Evolutionary conservation across 2,888 invertebrate genomes (phyloP).

Genomic region (Malthinus seriepunctatus): DNA sequence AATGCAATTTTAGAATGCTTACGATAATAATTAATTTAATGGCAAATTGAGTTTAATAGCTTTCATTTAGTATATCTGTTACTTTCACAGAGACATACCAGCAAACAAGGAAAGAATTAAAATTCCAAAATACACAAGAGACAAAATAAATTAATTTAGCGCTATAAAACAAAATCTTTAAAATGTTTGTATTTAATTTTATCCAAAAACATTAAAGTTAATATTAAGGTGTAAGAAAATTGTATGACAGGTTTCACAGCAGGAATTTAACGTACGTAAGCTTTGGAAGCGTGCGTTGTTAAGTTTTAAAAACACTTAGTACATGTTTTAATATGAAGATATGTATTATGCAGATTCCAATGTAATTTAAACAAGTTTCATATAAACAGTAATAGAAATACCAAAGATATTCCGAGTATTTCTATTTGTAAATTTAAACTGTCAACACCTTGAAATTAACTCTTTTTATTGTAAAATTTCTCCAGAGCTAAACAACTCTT

Average conservation of each 20-base stretch:
- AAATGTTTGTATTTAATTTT: too few species aligned
- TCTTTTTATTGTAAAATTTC: not conserved
- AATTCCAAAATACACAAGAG: too few species aligned
- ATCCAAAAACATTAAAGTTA: not conserved
- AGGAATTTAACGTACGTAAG: constrained; percentile 14
- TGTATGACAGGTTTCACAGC: constrained; percentile 18
- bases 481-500: not conserved
- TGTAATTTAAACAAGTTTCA: constrained; percentile 10
- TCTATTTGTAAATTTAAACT: constrained; percentile 6
- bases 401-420: constrained; percentile 4
- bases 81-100: too few species aligned
- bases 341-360: constrained; percentile 12
- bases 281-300: constrained; percentile 3
- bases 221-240: constrained; percentile 10
- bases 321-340: constrained; percentile 10
- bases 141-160: too few species aligned
- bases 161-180: too few species aligned
- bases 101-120: too few species aligned
- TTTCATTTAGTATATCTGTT: too few species aligned
- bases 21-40: too few species aligned
- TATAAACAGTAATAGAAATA: constrained; percentile 2
- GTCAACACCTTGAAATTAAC: constrained; percentile 4
- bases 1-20: too few species aligned
- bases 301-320: not conserved
- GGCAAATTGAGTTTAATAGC: too few species aligned